A percentile compares a stretch with the other conserved stretches of the same genome.
Evolutionary conservation across 2,113 vertebrate genomes (phyloP).

Genomic region (Mesocricetus auratus): DNA sequence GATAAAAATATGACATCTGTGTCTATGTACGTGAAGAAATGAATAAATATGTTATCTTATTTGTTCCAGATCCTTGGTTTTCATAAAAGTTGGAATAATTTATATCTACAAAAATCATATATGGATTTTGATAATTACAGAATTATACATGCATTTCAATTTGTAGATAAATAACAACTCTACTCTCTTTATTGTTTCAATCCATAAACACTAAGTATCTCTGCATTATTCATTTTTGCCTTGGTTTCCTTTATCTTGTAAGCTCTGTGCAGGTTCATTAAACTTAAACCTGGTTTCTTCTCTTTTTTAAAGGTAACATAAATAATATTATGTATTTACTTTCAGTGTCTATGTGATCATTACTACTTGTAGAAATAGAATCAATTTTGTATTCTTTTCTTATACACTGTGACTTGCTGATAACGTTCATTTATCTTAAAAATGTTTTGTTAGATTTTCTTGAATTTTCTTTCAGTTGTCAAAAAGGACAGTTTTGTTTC

Average conservation of each 20-base stretch:
- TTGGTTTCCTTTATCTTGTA: background rate
- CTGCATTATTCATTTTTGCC: background rate
- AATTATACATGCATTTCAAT: background rate
- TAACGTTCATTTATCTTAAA: background rate
- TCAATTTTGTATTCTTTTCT: slow-evolving; percentile 5
- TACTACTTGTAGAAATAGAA: background rate
- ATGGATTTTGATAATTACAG: background rate
- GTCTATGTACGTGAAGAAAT: background rate
- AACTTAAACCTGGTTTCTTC: slow-evolving; percentile 7
- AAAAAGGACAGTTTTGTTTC: background rate
- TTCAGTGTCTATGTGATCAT: background rate
- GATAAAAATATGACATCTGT: background rate
- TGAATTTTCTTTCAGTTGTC: background rate
- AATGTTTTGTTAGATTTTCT: slow-evolving; percentile 29
- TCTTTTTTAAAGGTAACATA: background rate
- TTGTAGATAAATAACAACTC: background rate
- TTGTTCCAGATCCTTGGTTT: background rate
- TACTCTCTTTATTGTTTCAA: background rate
- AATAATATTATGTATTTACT: background rate
- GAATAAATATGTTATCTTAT: background rate
- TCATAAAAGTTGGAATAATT: background rate
- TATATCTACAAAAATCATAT: background rate
- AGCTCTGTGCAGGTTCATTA: background rate
- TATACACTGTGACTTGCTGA: background rate
- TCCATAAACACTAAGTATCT: background rate